phyloP scores from a whole-genome alignment of 2,797 vertebrate genomes.

The Xerus rutilus region DNA sequence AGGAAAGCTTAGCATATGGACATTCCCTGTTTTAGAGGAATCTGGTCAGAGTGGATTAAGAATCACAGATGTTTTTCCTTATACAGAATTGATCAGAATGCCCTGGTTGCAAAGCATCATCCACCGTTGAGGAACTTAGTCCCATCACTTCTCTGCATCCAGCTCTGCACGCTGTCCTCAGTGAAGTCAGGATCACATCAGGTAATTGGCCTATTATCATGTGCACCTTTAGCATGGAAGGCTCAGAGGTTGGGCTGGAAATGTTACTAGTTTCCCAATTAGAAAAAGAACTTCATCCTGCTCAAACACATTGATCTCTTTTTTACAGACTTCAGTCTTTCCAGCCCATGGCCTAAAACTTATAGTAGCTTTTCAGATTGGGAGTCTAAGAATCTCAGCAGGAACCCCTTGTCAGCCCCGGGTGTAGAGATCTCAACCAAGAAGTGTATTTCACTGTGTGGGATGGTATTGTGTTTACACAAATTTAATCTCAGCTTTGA shows the following conservation, averaged over 20 bases:
- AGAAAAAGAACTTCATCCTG: not conserved
- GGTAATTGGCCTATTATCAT: not conserved
- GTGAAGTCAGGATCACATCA: not conserved
- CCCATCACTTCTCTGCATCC: accelerated
- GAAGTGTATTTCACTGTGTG: not conserved
- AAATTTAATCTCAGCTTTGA: not conserved
- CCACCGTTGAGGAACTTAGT: not conserved
- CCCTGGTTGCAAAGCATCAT: not conserved
- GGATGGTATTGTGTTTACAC: conserved; percentile 45
- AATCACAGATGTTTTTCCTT: not conserved
- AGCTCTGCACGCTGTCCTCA: not conserved
- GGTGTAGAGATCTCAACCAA: not conserved
- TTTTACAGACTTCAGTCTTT: not conserved
- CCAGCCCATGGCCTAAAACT: not conserved
- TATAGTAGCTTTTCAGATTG: not conserved
- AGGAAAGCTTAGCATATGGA: not conserved
- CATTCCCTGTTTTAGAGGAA: not conserved
- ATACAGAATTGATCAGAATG: not conserved
- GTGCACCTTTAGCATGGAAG: not conserved
- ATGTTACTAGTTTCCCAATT: not conserved
- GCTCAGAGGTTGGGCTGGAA: not conserved
- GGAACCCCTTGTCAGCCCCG: not conserved
- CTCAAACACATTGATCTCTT: not conserved
- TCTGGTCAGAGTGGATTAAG: not conserved
- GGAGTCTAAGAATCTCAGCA: not conserved